A percentile compares a stretch with the other conserved stretches of the same genome.
These are phyloP conservation scores for Phaethon lepturus DNA, from an alignment of 2,113 vertebrate genomes.

Conservation along the genomic window DNA sequence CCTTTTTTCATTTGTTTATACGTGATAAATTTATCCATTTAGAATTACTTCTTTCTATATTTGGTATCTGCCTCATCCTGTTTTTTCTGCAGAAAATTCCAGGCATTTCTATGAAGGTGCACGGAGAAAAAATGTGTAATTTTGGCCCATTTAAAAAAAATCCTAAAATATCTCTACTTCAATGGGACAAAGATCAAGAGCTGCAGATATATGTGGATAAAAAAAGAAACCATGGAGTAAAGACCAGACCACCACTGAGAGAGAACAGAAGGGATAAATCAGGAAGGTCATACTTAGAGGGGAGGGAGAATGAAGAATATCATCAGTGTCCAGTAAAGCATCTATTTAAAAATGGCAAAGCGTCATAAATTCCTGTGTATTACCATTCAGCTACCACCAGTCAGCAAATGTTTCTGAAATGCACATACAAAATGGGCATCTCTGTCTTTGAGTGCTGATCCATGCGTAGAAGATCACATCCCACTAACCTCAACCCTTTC, in stretches of 20 bases:
- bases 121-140: background rate
- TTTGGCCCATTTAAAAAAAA: background rate
- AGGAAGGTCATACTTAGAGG: background rate
- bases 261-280: background rate
- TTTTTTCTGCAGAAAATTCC: background rate
- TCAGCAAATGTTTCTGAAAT: background rate
- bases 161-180: background rate
- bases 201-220: background rate
- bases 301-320: background rate
- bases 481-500: background rate
- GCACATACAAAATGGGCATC: fast-evolving
- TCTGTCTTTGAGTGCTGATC: background rate
- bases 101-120: background rate
- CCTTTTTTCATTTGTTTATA: background rate
- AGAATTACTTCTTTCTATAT: background rate
- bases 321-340: background rate
- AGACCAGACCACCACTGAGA: background rate
- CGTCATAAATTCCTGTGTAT: background rate
- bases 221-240: background rate
- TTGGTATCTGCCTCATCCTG: background rate
- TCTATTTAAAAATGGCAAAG: background rate
- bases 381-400: background rate
- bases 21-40: background rate
- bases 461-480: background rate
- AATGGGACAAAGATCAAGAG: background rate